Conservation (phyloP, 2,888 invertebrate genomes). For the Drosophila pullipes region DNA sequence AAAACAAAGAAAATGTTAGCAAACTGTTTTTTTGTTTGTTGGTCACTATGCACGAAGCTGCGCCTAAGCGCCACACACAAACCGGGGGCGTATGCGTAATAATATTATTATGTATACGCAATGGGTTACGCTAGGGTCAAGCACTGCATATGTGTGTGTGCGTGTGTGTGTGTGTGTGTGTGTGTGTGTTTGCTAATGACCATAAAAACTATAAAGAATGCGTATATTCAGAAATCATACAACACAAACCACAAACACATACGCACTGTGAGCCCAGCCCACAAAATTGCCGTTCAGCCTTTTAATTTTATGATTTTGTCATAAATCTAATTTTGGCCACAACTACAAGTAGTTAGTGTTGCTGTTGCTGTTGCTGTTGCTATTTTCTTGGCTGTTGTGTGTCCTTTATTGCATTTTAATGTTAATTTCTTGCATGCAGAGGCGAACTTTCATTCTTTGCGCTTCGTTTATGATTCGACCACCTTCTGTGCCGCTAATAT, state of each 20-base stretch:
- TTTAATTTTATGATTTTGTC: conserved; percentile 76
- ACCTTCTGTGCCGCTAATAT: conserved; percentile 66
- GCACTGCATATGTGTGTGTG: conserved; percentile 14
- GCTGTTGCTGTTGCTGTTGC: not conserved
- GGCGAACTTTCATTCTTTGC: conserved; percentile 13
- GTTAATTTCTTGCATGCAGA: conserved; percentile 60
- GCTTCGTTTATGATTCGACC: conserved; percentile 40
- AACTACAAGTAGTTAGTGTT: conserved; percentile 4
- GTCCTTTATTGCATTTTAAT: conserved; percentile 77
- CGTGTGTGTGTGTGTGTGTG: not conserved
- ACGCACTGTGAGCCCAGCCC: conserved; percentile 63
- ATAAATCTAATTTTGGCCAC: conserved; percentile 52
- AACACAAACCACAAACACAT: conserved; percentile 47
- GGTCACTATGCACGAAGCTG: conserved; percentile 38
- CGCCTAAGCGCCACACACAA: conserved; percentile 27
- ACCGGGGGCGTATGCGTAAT: conserved; percentile 55
- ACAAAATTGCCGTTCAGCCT: conserved; percentile 25
- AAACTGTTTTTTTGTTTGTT: conserved; percentile 12
- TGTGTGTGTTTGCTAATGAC: conserved; percentile 43
- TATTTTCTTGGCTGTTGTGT: not conserved
- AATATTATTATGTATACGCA: conserved; percentile 52
- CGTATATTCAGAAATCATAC: conserved; percentile 29
- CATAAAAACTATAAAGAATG: conserved; percentile 36
- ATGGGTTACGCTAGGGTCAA: conserved; percentile 50
- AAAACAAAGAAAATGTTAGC: conserved; percentile 13